These are phyloP conservation scores for Neuroterus valhalla DNA, from an alignment of 1,140 invertebrate species.

Conservation along the genomic window DNA sequence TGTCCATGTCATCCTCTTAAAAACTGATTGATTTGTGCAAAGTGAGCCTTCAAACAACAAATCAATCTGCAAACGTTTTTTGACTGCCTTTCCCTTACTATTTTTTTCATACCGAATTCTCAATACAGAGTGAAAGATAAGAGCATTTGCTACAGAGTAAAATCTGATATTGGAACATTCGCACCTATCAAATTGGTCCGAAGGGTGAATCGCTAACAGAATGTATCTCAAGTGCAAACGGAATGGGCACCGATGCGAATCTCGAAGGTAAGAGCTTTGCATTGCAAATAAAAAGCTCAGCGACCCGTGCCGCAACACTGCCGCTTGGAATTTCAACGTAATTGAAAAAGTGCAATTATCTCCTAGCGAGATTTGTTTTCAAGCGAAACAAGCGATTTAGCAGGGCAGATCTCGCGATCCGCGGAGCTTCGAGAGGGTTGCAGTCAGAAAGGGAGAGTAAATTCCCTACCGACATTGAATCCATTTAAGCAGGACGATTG, in stretches of 20 bases:
- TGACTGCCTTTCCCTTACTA: no score
- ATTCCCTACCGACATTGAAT: constrained; percentile 27
- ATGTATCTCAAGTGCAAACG: constrained; percentile 4
- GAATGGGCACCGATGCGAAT: constrained; percentile 16
- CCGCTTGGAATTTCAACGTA: constrained; percentile 53
- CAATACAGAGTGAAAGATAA: no score
- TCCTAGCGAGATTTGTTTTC: constrained; percentile 33
- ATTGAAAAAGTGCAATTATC: constrained; percentile 54
- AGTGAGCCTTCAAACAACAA: no score
- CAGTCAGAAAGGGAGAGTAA: constrained; percentile 14
- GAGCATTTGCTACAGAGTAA: no score
- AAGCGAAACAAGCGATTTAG: constrained; percentile 34
- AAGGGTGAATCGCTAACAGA: constrained; percentile 17
- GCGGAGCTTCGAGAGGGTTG: neutral
- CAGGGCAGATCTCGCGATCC: constrained; percentile 10
- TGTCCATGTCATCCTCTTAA: no score
- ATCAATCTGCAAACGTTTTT: no score
- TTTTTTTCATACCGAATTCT: no score
- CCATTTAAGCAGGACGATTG: constrained; percentile 20
- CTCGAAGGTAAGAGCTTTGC: constrained; percentile 37
- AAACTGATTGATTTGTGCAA: no score
- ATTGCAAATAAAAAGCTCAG: constrained; percentile 42
- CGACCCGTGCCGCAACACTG: constrained; percentile 42
- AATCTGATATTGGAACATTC: neutral
- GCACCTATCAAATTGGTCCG: neutral